Base-by-base conservation (phyloP, 1,140 invertebrate genomes). In the Harlomillsia oculata region DNA sequence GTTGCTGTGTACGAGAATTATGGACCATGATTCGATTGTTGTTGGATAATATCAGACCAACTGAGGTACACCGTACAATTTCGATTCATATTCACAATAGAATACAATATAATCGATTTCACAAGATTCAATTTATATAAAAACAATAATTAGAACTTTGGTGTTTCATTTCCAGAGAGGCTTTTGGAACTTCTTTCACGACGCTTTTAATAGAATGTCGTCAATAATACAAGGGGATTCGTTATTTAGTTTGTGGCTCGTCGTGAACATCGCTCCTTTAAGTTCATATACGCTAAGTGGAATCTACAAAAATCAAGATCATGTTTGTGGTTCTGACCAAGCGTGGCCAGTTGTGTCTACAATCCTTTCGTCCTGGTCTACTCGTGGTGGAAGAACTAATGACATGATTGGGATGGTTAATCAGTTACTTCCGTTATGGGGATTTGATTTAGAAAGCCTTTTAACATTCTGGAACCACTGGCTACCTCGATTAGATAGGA, bases 1-100 rank as follows among this genome's bases (percentile, higher is more conserved):
- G 55, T 44, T 54, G 23, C 20, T 68, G 57, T 54, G 44, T 64
- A 23, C 65, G 51, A 9, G 62, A 62, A 49, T 5, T 55, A 14
- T 63, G 65, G 57, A 53, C 61, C n/a, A 56, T 68, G 46, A 20
- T 62, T 34, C 51, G 60, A 34, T 28, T 67, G n/a, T 55, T 62
- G 13, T 8, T 62, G n/a, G 60, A 62, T 16, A 34, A 59, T 2
- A 11, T 46, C 13, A 45, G 29, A 43, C 36, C 46, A 8, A 14
- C 16, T n/a, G 16, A 43, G 5, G 49, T 52, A 40, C n/a, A 21
- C 30, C 5, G 30, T 14, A 5, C 21, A n/a, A n/a, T n/a, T n/a
- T n/a, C n/a, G n/a, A n/a, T n/a, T n/a, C n/a, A n/a, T n/a, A n/a
- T n/a, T n/a, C n/a, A n/a, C n/a, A n/a, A n/a, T n/a, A n/a, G n/a